phyloP scores from a whole-genome alignment of 1,140 invertebrate genomes.

The Bombus vancouverensis region DNA sequence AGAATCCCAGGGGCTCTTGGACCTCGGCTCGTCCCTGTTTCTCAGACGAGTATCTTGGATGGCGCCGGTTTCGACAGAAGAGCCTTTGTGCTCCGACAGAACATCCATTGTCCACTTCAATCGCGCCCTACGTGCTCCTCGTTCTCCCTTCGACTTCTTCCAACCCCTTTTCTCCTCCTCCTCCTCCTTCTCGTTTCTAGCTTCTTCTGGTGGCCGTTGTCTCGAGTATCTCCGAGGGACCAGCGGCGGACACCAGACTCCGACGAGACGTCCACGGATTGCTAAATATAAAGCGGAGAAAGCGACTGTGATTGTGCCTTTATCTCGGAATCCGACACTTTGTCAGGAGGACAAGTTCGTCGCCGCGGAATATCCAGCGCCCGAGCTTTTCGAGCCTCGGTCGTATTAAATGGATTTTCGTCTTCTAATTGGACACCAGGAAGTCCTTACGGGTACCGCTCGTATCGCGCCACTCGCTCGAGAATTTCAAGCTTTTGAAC shows the following conservation, averaged over 20 bases:
- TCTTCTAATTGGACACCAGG: conserved; percentile 43
- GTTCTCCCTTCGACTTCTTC: conserved; percentile 9
- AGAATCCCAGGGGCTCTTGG: conserved; percentile 25
- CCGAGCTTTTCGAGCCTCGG: background rate
- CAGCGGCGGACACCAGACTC: conserved; percentile 19
- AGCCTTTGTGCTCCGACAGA: conserved; percentile 52
- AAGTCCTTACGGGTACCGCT: conserved; percentile 13
- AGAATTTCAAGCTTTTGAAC: background rate
- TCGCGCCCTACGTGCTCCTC: conserved; percentile 52
- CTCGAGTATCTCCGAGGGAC: conserved; percentile 26
- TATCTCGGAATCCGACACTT: background rate
- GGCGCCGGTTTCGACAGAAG: conserved; percentile 49
- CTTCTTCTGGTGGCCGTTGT: background rate
- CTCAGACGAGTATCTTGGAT: conserved; percentile 35
- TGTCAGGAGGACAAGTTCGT: background rate
- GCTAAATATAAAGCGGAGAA: conserved; percentile 34
- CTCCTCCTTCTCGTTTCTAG: too few relatives aligned
- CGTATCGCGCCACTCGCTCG: background rate
- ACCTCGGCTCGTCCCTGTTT: conserved; percentile 36
- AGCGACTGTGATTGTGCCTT: background rate
- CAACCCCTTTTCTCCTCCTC: too few relatives aligned
- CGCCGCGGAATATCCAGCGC: background rate
- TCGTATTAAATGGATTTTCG: conserved; percentile 39
- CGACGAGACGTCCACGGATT: conserved; percentile 4
- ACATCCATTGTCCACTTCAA: conserved; percentile 60